phyloP scores from a whole-genome alignment of 2,888 invertebrate genomes.

The Trypoxylon attenuatum region DNA sequence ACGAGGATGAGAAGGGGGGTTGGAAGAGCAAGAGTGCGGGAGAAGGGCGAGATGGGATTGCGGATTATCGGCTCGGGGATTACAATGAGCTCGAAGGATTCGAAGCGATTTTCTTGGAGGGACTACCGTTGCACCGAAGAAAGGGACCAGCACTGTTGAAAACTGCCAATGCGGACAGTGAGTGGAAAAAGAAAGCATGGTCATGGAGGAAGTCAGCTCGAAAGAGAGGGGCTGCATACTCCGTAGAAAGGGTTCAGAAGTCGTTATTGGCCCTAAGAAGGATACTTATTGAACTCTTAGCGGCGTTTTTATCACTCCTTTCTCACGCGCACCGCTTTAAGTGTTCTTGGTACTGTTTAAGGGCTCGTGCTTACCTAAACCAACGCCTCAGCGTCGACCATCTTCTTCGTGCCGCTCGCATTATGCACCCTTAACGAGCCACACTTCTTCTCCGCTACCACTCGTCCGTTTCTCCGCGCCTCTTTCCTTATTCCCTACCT shows the following conservation, averaged over 20 bases:
- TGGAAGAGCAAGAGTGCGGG: too few relatives aligned
- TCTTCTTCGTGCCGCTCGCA: constrained; percentile 22
- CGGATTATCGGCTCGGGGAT: constrained; percentile 71
- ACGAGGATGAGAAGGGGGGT: constrained; percentile 36
- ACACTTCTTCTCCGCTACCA: constrained; percentile 16
- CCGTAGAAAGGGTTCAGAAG: constrained; percentile 50
- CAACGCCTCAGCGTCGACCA: neutral
- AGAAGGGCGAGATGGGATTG: constrained; percentile 48
- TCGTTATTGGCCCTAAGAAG: constrained; percentile 71
- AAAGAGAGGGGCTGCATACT: constrained; percentile 24
- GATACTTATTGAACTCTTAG: constrained; percentile 73
- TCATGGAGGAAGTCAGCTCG: constrained; percentile 34
- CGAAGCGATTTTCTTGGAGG: constrained; percentile 66
- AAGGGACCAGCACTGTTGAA: constrained; percentile 27
- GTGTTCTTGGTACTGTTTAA: constrained; percentile 66
- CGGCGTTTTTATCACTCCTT: constrained; percentile 66
- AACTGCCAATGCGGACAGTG: constrained; percentile 15
- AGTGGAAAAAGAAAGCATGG: constrained; percentile 15
- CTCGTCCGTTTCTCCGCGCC: constrained; percentile 23
- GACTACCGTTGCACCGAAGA: constrained; percentile 38
- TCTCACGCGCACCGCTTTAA: constrained; percentile 53
- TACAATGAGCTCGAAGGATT: constrained; percentile 64
- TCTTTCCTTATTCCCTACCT: constrained; percentile 7
- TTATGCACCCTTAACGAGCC: constrained; percentile 36
- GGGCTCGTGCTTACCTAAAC: constrained; percentile 30